Conservation (phyloP, 2,888 invertebrate genomes). For the Ectropis crepuscularia region DNA sequence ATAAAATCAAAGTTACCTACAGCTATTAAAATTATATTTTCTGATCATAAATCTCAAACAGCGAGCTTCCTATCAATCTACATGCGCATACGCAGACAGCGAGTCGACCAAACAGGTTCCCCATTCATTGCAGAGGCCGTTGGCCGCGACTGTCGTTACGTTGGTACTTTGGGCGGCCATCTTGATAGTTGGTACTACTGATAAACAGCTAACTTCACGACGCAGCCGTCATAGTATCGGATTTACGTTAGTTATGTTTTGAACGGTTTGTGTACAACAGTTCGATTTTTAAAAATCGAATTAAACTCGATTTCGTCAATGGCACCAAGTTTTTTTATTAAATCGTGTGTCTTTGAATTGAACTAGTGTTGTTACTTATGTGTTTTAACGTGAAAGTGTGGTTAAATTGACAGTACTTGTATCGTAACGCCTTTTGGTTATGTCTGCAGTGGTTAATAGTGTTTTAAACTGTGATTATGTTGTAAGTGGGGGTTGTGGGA, state of each 20-base stretch:
- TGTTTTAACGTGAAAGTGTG: conserved; percentile 66
- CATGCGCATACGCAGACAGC: conserved; percentile 46
- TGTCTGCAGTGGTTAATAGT: conserved; percentile 18
- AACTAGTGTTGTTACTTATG: conserved; percentile 37
- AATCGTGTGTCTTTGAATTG: conserved; percentile 31
- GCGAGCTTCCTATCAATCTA: conserved; percentile 27
- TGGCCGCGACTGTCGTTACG: conserved; percentile 60
- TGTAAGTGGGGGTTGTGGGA: conserved; percentile 35
- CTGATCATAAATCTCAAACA: conserved; percentile 11
- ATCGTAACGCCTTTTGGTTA: conserved; percentile 39
- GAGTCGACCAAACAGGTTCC: conserved; percentile 62
- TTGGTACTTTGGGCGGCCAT: conserved; percentile 45
- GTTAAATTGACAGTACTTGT: conserved; percentile 70
- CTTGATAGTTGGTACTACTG: conserved; percentile 52
- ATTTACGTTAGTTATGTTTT: conserved; percentile 76
- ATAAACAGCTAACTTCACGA: conserved; percentile 62
- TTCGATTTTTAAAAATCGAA: conserved; percentile 30
- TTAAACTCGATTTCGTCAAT: conserved; percentile 55
- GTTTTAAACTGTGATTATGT: conserved; percentile 21
- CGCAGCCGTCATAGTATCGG: conserved; percentile 64
- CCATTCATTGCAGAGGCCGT: conserved; percentile 73
- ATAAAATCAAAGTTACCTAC: not conserved
- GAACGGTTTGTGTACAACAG: conserved; percentile 55
- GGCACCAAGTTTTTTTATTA: conserved; percentile 50
- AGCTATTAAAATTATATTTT: conserved; percentile 7